phyloP scores from a whole-genome alignment of 2,113 vertebrate genomes.

The Erythrocercus mccallii region DNA sequence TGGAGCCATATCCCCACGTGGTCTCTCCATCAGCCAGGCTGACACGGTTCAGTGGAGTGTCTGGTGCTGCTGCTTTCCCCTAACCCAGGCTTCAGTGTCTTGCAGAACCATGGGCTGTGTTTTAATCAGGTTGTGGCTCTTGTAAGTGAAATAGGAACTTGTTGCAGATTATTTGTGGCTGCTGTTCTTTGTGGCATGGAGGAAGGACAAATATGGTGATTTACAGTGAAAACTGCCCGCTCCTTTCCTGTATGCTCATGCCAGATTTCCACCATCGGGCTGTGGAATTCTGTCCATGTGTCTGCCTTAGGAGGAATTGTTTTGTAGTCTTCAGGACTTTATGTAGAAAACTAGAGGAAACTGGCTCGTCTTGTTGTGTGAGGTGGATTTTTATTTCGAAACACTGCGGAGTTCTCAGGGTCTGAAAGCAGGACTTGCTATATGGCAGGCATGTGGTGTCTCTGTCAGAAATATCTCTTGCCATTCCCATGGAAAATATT shows the following conservation, averaged over 20 bases:
- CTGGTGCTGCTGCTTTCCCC: neutral
- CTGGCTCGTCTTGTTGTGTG: neutral
- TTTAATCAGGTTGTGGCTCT: neutral
- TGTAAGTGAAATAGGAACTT: neutral
- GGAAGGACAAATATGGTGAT: neutral
- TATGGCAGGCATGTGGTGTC: slow-evolving; percentile 23
- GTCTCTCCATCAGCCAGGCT: neutral
- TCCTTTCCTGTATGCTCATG: neutral
- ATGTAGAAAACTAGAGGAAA: neutral
- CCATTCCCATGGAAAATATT: neutral
- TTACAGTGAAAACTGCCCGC: neutral
- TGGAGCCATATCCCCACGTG: rapidly evolving
- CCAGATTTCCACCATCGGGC: neutral
- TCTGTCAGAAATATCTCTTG: neutral
- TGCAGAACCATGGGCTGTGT: neutral
- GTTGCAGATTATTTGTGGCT: neutral
- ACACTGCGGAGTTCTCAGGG: neutral
- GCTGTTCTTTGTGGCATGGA: neutral
- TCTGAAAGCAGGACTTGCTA: neutral
- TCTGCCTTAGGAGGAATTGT: neutral
- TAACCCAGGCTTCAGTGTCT: rapidly evolving
- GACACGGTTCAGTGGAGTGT: neutral
- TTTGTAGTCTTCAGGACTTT: neutral
- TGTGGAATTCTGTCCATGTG: neutral
- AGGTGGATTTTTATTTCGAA: neutral